These are phyloP conservation scores for Pristionchus japonicus DNA, from an alignment of 2,888 invertebrate genomes.

Conservation along the genomic window DNA sequence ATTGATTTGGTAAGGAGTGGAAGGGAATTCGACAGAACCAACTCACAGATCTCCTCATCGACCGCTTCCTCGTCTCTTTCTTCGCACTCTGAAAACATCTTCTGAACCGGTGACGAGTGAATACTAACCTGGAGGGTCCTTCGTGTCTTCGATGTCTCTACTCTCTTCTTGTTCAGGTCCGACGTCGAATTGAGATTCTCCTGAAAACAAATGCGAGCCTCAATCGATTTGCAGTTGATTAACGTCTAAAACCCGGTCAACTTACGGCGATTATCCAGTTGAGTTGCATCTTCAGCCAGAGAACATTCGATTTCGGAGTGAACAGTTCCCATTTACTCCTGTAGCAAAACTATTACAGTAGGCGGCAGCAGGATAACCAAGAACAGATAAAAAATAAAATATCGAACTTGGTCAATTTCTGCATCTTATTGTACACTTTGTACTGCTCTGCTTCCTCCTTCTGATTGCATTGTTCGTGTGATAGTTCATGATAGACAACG, in stretches of 20 bases:
- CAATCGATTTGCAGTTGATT: neutral
- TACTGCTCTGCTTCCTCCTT: neutral
- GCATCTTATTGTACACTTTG: neutral
- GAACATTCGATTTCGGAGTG: neutral
- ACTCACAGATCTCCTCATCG: neutral
- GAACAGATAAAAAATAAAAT: neutral
- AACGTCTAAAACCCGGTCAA: neutral
- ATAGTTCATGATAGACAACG: neutral
- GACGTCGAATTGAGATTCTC: neutral
- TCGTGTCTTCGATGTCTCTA: neutral
- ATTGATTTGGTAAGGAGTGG: too few species aligned
- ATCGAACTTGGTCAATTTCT: neutral
- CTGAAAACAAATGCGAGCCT: neutral
- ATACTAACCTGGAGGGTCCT: neutral
- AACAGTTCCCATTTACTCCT: neutral
- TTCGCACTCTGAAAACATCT: neutral
- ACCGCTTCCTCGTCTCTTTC: neutral
- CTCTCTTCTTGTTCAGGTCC: neutral
- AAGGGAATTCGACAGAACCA: too few species aligned
- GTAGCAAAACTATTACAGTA: too few species aligned
- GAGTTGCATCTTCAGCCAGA: neutral
- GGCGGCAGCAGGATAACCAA: too few species aligned
- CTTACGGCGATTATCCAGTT: neutral
- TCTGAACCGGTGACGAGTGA: neutral
- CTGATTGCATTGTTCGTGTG: neutral